Evolutionary conservation across 2,888 invertebrate genomes (phyloP), one percentile per base, ranked within the genome.

Genomic region (Diarsia mendica): DNA sequence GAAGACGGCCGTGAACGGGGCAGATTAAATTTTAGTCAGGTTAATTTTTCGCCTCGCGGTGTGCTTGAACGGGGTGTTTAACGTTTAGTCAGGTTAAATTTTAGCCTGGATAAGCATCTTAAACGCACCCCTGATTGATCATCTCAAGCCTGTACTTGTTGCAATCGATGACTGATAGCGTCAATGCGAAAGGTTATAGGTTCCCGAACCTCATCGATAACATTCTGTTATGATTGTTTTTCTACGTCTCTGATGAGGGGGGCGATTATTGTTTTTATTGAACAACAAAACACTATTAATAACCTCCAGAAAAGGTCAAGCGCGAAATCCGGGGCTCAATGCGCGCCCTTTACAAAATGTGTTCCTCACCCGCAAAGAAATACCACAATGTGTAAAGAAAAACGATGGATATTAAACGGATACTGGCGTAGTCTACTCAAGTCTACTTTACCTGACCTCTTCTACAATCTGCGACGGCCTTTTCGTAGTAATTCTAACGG

Each of bases 291-390:
- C 75, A 89, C 93, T 95, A 95, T 91, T 92, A 93, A 95, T 96
- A 95, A 90, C 90, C 90, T 90, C 91, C 92, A 90, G 88, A 79
- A 96, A 95, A 96, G 96, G 96, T 95, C 96, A 95, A 91, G 92
- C 92, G 92, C 92, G 91, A 92, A 93, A 92, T 90, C 90, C 89
- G 87, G 92, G 92, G 92, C 76, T 66, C 73, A 69, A 82, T 87
- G 93, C 93, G 93, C 94, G 93, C 93, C 90, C 91, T 93, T 91
- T 90, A 90, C 84, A 82, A 91, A 84, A 86, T 88, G 83, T 69
- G 72, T 80, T 80, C 61, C 81, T 77, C 76, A 77, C 77, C 83
- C 80, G 83, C 80, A 72, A 82, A 75, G 79, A 72, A 76, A 49
- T 72, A 63, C 74, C 74, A 44, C 61, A 39, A 64, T 73, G 28